phyloP scores from a whole-genome alignment of 2,797 vertebrate species.

The Sciurus carolinensis region DNA sequence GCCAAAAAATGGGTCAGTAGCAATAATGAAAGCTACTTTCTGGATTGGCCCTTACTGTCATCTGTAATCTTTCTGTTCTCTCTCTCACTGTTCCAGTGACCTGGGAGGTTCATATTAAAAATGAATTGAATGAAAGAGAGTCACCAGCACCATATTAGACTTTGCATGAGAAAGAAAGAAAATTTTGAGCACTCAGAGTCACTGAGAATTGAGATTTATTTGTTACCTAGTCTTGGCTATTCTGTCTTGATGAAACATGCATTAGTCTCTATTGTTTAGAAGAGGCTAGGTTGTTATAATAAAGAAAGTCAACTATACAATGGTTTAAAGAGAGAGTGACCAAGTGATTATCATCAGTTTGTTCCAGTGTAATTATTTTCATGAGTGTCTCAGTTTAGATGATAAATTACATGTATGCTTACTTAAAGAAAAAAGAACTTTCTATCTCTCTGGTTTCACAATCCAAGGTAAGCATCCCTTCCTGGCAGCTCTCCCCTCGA shows the following conservation, averaged over 20 bases:
- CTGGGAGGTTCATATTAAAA: neutral
- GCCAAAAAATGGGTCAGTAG: neutral
- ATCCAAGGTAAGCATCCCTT: neutral
- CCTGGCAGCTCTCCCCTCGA: neutral
- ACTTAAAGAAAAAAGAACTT: conserved; percentile 2
- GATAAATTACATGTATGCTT: neutral
- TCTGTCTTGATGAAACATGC: neutral
- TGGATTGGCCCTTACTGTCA: neutral
- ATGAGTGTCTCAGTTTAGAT: neutral
- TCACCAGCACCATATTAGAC: neutral
- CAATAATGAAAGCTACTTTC: neutral
- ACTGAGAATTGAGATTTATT: neutral
- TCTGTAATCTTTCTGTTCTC: neutral
- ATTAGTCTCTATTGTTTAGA: neutral
- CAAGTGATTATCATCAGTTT: neutral
- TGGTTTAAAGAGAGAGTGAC: neutral
- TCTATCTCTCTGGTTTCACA: neutral
- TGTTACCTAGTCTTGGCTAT: neutral
- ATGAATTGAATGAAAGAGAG: neutral
- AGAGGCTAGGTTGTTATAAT: neutral
- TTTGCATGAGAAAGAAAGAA: neutral
- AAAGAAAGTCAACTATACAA: neutral
- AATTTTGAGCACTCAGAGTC: neutral
- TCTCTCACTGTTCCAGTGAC: neutral
- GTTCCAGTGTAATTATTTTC: conserved; percentile 18